Percentiles rank a stretch among this genome's conserved stretches.
Evolutionary conservation across 64 coral and sea anemone genomes (phyloP).

Genomic region (Hydrozoanthus tunicans): DNA sequence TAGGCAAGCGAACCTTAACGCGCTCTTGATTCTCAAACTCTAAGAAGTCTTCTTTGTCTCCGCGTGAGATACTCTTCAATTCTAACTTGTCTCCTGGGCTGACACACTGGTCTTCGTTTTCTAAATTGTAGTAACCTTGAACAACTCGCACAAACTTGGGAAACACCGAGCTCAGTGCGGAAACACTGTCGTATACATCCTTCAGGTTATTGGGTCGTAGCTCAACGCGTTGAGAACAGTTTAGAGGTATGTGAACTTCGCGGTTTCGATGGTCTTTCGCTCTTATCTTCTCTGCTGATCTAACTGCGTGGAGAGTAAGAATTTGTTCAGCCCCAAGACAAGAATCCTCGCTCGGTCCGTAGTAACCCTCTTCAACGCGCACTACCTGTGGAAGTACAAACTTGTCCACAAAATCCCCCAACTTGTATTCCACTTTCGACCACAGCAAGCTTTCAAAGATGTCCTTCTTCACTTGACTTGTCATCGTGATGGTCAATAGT

Average conservation of each 20-base stretch:
- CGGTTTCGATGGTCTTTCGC: constrained; percentile 76
- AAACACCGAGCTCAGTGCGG: constrained; percentile 62
- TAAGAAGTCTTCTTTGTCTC: constrained; percentile 63
- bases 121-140: constrained; percentile 79
- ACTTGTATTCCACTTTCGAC: constrained; percentile 79
- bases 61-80: constrained; percentile 51
- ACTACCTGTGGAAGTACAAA: constrained; percentile 94
- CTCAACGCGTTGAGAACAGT: constrained; percentile 88
- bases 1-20: constrained; percentile 50
- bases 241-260: constrained; percentile 81
- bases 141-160: constrained; percentile 83
- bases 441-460: constrained; percentile 74
- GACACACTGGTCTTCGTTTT: constrained; percentile 72
- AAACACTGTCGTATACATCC: constrained; percentile 75
- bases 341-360: constrained; percentile 87
- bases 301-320: constrained; percentile 71
- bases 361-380: constrained; percentile 88
- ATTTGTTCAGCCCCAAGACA: constrained; percentile 91
- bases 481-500: constrained; percentile 8
- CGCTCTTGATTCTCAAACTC: constrained; percentile 80
- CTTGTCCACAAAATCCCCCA: constrained; percentile 83
- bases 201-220: constrained; percentile 77
- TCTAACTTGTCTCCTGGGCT: constrained; percentile 96
- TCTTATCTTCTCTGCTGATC: constrained; percentile 81
- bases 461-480: neutral